phyloP scores from a whole-genome alignment of 1,140 invertebrate species.

The Chrysoperla carnea region DNA sequence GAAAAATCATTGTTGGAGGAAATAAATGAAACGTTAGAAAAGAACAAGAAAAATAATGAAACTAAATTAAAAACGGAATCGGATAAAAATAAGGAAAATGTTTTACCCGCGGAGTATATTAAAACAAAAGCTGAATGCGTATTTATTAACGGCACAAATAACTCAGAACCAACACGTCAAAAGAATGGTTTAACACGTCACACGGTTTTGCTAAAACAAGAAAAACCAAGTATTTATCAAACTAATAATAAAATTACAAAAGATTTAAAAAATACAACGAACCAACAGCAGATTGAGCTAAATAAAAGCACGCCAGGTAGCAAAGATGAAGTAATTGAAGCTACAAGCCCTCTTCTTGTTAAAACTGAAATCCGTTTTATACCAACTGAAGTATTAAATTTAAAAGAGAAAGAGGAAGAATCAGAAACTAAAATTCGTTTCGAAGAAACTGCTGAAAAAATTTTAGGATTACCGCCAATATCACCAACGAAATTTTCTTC shows the following conservation, averaged over 20 bases:
- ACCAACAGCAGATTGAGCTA: neutral
- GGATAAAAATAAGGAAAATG: conserved; percentile 6
- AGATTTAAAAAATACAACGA: conserved; percentile 10
- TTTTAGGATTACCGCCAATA: no score
- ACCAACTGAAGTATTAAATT: no score
- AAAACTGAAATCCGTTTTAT: no score
- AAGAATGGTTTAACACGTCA: conserved; percentile 12
- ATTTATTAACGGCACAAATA: neutral
- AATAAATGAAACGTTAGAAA: conserved; percentile 45
- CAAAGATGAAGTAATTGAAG: neutral
- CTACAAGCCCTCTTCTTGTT: neutral
- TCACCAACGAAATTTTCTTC: no score
- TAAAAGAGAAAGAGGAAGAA: no score
- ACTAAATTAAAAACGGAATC: conserved; percentile 5
- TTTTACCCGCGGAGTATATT: conserved; percentile 1
- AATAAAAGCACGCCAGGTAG: conserved; percentile 3
- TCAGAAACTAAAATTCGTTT: no score
- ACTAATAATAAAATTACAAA: conserved; percentile 17
- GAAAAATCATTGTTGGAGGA: conserved; percentile 48
- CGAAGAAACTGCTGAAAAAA: no score
- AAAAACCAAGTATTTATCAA: conserved; percentile 17
- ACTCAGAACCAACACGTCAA: no score
- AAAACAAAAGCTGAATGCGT: neutral
- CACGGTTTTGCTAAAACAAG: conserved; percentile 13
- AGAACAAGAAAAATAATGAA: conserved; percentile 12